phyloP scores from a whole-genome alignment of 1,140 invertebrate genomes.

The Holotrichia oblita region DNA sequence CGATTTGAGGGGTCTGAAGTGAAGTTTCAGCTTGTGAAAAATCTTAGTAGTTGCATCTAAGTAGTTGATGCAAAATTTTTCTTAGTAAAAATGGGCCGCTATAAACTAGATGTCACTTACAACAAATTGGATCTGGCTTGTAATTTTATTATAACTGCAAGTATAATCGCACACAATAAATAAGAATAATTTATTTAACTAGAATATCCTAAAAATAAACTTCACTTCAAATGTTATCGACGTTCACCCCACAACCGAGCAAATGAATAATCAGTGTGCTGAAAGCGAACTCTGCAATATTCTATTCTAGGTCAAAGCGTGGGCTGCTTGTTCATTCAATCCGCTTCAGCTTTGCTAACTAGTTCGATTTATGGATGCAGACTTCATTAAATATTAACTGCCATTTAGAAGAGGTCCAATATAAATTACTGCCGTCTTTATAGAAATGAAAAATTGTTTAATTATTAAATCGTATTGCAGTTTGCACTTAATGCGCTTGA shows the following conservation, averaged over 20 bases:
- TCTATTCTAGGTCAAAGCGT: constrained; percentile 26
- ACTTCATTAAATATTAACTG: constrained; percentile 17
- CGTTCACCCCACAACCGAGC: background rate
- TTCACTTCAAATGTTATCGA: background rate
- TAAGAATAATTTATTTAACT: no score
- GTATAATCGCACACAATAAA: no score
- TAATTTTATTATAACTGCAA: no score
- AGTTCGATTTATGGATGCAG: background rate
- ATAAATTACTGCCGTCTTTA: background rate
- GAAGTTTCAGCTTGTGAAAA: no score
- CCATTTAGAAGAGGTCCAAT: background rate
- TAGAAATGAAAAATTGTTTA: background rate
- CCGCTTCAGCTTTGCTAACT: background rate
- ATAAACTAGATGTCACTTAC: no score
- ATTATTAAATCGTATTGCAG: constrained; percentile 7
- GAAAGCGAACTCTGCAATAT: background rate
- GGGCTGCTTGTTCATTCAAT: constrained; percentile 8
- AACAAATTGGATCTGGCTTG: no score
- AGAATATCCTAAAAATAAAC: background rate
- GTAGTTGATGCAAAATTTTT: no score
- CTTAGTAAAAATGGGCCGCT: no score
- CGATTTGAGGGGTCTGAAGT: no score
- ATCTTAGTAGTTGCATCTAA: no score
- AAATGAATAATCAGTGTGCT: background rate
- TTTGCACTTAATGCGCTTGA: background rate